Evolutionary conservation across 2,888 invertebrate genomes (phyloP), one percentile per base, ranked within the genome.

Genomic region (Trichogramma evanescens): DNA sequence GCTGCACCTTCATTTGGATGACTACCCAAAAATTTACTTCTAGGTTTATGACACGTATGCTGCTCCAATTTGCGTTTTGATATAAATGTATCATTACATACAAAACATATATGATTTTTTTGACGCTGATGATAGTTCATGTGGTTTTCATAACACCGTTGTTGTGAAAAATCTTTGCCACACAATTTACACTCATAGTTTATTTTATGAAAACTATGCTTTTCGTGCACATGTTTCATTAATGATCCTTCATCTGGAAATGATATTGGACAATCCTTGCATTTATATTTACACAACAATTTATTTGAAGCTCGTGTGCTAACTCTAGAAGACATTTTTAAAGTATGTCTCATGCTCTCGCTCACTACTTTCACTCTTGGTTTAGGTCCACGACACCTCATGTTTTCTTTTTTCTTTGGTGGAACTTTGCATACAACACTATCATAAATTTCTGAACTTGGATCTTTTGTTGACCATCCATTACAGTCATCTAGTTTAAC

Each of bases 101-200:
- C 56, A 50, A 61, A 62, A 42, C 66, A 64, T 56, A 63, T 61
- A 48, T 64, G 59, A 41, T 63, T 64, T 45, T 64, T 64, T n/a
- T 55, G 54, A 1, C 58, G 58, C 50, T 63, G 56, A 43, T 66
- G 66, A 51, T 62, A 62, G 53, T 60, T 66, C 46, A 65, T 51
- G 44, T 66, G 66, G 42, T 63, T 65, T 7, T 66, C 62, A 46
- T 61, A 62, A 26, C 57, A 56, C 6, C 63, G 56, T 38, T 63
- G 63, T 26, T 62, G 59, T n/a, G 54, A 13, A 43, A 66, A 65
- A 26, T 66, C 63, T 26, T 65, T 66, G 4, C 59, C 56, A 6
- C 66, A 66, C 9, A 61, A 10, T 40, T 63, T 62, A 38, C 66
- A 66, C 9, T 63, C 50, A 4, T 63, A 65, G 43, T 55, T 63